Evolutionary conservation across 2,113 vertebrate species (phyloP).

Genomic region (Xenopus laevis): DNA sequence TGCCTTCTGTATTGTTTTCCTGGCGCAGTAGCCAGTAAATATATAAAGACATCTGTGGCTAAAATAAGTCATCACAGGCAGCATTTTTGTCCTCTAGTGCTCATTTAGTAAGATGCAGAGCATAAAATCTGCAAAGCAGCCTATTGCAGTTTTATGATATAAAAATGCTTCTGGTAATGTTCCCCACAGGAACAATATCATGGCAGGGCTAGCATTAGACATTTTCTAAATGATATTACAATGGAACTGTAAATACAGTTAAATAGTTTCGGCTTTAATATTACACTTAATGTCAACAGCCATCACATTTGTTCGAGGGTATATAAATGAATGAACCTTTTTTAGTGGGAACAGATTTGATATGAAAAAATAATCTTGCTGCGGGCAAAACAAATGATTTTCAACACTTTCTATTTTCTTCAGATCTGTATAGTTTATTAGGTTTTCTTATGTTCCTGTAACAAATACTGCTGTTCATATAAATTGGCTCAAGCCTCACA

Average conservation of each 20-base stretch:
- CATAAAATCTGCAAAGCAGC: neutral
- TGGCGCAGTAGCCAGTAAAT: too few species aligned
- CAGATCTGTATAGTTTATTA: constrained; percentile 11
- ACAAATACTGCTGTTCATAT: too few species aligned
- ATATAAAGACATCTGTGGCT: too few species aligned
- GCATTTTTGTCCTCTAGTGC: neutral
- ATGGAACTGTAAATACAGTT: constrained; percentile 8
- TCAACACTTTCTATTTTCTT: neutral
- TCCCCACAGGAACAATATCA: neutral
- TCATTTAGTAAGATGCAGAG: neutral
- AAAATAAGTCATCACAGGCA: neutral
- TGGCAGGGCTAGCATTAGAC: neutral
- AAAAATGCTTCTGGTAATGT: neutral
- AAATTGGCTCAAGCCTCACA: too few species aligned
- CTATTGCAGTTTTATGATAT: neutral
- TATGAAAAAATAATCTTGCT: constrained; percentile 14
- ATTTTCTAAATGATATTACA: constrained; percentile 4
- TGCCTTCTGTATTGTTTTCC: too few species aligned
- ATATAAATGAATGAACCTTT: neutral
- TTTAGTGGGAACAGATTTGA: constrained; percentile 7
- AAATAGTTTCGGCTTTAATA: neutral
- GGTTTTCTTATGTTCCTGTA: neutral
- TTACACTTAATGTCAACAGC: constrained; percentile 6
- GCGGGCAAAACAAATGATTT: constrained; percentile 16
- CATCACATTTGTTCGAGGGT: neutral